These are phyloP conservation scores for Drosophila helvetica DNA, from an alignment of 2,888 invertebrate species.

Conservation along the genomic window DNA sequence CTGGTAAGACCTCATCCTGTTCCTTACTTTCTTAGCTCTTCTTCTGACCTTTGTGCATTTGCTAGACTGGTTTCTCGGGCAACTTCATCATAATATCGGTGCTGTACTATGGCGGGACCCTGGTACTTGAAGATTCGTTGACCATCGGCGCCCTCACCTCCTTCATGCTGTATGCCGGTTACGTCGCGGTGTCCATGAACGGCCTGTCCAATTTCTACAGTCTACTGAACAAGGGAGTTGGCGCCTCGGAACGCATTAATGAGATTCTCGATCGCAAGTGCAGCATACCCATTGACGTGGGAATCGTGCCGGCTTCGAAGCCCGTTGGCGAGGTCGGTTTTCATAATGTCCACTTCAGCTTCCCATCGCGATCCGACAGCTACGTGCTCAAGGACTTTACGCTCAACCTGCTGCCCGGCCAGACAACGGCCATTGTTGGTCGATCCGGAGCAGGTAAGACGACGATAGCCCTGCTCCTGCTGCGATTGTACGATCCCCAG, in stretches of 20 bases:
- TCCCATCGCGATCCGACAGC: slow-evolving; percentile 87
- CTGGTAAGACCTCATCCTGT: slow-evolving; percentile 85
- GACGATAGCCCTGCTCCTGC: slow-evolving; percentile 92
- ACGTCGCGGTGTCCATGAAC: slow-evolving; percentile 94
- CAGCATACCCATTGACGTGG: slow-evolving; percentile 87
- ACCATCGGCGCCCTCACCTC: slow-evolving; percentile 95
- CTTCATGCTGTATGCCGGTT: slow-evolving; percentile 96
- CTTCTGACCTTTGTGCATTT: not conserved
- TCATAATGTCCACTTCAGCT: slow-evolving; percentile 89
- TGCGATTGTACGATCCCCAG: slow-evolving; percentile 93
- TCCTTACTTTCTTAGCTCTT: not conserved
- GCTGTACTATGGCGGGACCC: slow-evolving; percentile 94
- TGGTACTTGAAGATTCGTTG: slow-evolving; percentile 91
- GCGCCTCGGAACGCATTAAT: slow-evolving; percentile 95
- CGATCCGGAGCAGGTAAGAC: slow-evolving; percentile 98
- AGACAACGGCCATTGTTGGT: slow-evolving; percentile 92
- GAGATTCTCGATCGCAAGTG: slow-evolving; percentile 93
- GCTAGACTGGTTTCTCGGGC: slow-evolving; percentile 93
- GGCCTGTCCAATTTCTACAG: slow-evolving; percentile 97
- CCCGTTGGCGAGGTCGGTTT: slow-evolving; percentile 88
- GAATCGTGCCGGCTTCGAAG: slow-evolving; percentile 77
- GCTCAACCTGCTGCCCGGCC: slow-evolving; percentile 88
- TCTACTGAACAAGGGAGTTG: slow-evolving; percentile 96
- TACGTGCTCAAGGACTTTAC: slow-evolving; percentile 87
- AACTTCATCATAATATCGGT: slow-evolving; percentile 95